Conservation (phyloP, 2,797 vertebrate genomes). For the Enteromius fasciolatus region DNA sequence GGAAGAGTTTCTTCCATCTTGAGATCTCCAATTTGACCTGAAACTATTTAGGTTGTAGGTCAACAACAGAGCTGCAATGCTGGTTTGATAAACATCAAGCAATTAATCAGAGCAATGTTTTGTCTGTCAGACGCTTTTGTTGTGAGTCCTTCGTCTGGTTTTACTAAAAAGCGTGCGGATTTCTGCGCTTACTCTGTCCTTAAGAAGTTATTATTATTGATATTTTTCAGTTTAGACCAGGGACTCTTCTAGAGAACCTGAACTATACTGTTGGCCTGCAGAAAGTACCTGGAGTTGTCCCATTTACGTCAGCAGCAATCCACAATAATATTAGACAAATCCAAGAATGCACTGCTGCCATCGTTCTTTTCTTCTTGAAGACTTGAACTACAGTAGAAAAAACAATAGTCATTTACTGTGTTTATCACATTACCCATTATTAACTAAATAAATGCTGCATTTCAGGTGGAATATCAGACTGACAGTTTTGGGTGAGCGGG, state of each 20-base stretch:
- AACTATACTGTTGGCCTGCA: neutral
- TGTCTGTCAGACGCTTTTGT: neutral
- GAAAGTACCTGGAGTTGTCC: constrained; percentile 71
- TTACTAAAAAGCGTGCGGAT: neutral
- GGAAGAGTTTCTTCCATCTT: neutral
- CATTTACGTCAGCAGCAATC: constrained; percentile 57
- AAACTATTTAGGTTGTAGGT: constrained; percentile 24
- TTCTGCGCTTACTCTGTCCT: neutral
- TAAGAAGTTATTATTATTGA: neutral
- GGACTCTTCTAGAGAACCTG: neutral
- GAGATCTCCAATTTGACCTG: constrained; percentile 13
- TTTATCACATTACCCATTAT: neutral
- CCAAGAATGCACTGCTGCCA: constrained; percentile 49
- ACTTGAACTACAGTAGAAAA: neutral
- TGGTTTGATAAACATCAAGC: constrained; percentile 33
- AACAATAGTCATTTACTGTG: neutral
- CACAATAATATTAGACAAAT: constrained; percentile 65
- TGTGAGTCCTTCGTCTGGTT: neutral
- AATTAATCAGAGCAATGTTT: constrained; percentile 22
- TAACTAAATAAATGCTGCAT: neutral
- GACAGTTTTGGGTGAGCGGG: too few species aligned
- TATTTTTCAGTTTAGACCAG: neutral
- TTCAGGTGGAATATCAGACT: neutral
- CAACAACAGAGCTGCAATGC: constrained; percentile 26
- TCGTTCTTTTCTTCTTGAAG: neutral